Base-by-base conservation (phyloP, 2,113 vertebrate species). In the Tragelaphus strepsiceros region DNA sequence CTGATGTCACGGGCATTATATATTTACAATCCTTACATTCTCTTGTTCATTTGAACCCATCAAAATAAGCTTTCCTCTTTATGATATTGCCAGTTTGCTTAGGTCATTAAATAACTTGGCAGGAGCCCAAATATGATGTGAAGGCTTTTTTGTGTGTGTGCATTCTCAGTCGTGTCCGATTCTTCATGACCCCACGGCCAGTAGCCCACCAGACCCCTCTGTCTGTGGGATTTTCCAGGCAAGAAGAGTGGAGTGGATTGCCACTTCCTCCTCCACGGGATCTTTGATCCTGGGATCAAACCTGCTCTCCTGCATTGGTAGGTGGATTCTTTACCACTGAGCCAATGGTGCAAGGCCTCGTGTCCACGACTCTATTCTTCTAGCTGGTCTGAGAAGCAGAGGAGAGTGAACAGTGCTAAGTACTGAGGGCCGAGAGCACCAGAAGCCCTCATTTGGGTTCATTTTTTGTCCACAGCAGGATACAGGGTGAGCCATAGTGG, bases 261-360 rank as follows among this genome's bases (percentile, higher is more conserved):
- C 35, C 21, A 14, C 35, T 6, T 24, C 71, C 71, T 22, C 17
- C 71, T 43, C 71, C 71, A 24, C 10, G 7, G 71, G 71, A 74
- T 39, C 11, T 74, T 2, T 74, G 71, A 43, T 35, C 10, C 35
- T 0, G 0, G 71, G 71, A 13, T 39, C 11, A 24, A 13, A 24
- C 21, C 35, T 39, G 21, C 35, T 74, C 71, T 43, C 71, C 71
- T 43, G 71, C 2, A 0, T 13, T 12, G 71, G 10, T 24, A 22
- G 10, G 71, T 39, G 6, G 21, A 14, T 74, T 43, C 21, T 13
- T 74, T 2, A 74, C 71, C 71, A 74, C 35, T 24, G 71, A 39
- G 12, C 67, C 67, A 80, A 53, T 35, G 92, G 88, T 24, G 6
- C 12, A 94, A 87, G 88, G 32, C 7, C 46, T 49, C 3, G 35